Evolutionary conservation across 2,888 invertebrate genomes (phyloP).

Genomic region (Camponotus fellah): DNA sequence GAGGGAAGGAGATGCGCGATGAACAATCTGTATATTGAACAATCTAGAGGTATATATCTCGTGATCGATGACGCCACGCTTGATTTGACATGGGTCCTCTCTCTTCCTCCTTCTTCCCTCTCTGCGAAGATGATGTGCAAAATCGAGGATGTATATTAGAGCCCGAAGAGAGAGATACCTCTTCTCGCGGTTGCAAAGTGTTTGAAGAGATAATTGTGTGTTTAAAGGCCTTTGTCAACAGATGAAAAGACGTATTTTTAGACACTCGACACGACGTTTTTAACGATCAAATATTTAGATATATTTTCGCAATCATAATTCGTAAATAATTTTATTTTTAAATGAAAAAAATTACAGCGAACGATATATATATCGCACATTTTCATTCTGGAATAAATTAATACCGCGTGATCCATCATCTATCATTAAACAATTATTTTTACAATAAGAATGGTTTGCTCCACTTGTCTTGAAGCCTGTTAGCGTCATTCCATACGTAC

Average conservation of each 20-base stretch:
- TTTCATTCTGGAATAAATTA: background rate
- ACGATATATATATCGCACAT: background rate
- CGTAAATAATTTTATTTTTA: background rate
- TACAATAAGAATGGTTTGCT: background rate
- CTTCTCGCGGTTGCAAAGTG: background rate
- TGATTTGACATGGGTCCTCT: slow-evolving; percentile 19
- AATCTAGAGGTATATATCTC: slow-evolving; percentile 22
- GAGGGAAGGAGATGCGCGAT: slow-evolving; percentile 34
- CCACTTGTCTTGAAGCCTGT: slow-evolving; percentile 14
- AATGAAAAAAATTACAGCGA: background rate
- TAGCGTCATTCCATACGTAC: background rate
- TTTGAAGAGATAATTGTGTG: background rate
- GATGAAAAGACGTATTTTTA: background rate
- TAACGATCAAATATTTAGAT: background rate
- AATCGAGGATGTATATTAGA: slow-evolving; percentile 25
- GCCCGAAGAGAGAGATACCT: background rate
- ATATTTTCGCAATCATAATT: background rate
- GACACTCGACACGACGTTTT: background rate
- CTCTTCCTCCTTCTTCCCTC: background rate
- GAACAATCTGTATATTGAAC: slow-evolving; percentile 19
- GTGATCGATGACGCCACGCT: slow-evolving; percentile 68
- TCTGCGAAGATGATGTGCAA: slow-evolving; percentile 29
- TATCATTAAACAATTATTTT: slow-evolving; percentile 36
- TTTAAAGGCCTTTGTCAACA: background rate
- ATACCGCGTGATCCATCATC: slow-evolving; percentile 19